Base-by-base conservation (phyloP, 2,888 invertebrate species). In the Zaprionus lineosus region DNA sequence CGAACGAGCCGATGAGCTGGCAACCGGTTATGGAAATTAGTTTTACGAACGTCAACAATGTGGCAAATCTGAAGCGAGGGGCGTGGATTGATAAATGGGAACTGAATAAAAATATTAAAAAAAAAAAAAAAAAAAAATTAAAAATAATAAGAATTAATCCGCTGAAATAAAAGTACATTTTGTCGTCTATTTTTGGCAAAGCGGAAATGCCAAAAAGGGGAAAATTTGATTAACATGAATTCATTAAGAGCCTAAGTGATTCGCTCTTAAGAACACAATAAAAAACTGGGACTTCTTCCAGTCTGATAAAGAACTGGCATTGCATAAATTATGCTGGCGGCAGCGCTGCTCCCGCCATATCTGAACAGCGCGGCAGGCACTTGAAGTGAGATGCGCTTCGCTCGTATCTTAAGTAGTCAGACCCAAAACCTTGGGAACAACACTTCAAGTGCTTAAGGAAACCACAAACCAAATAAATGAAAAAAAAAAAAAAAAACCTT, bases 1-100 rank as follows among this genome's bases (percentile, higher is more conserved):
- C 59, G n/a, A n/a, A n/a, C n/a, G n/a, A n/a, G n/a, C n/a, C n/a
- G 71, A 64, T 71, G 74, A 60, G 50, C 64, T 68, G 64, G 58
- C 47, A 68, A 70, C 78, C 74, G 82, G 84, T 84, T 78, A 78
- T 84, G 84, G 44, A 73, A 78, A 84, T 84, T 72, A 60, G 28
- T 43, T 39, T 6, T 18, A 53, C 55, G 29, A 44, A 62, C 51
- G 40, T 9, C 58, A 61, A 33, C 46, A 46, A 24, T 67, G 52
- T 63, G 26, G 75, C 79, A 83, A 67, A 47, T 79, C 81, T n/a
- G n/a, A n/a, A n/a, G n/a, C n/a, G n/a, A n/a, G n/a, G n/a, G n/a
- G n/a, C n/a, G n/a, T n/a, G n/a, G n/a, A n/a, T n/a, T n/a, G n/a
- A n/a, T n/a, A n/a, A n/a, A n/a, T n/a, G n/a, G n/a, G n/a, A n/a